A percentile compares a stretch with the other conserved stretches of the same genome.
Evolutionary conservation across 1,140 invertebrate genomes (phyloP).

Genomic region (Nasonia vitripennis): DNA sequence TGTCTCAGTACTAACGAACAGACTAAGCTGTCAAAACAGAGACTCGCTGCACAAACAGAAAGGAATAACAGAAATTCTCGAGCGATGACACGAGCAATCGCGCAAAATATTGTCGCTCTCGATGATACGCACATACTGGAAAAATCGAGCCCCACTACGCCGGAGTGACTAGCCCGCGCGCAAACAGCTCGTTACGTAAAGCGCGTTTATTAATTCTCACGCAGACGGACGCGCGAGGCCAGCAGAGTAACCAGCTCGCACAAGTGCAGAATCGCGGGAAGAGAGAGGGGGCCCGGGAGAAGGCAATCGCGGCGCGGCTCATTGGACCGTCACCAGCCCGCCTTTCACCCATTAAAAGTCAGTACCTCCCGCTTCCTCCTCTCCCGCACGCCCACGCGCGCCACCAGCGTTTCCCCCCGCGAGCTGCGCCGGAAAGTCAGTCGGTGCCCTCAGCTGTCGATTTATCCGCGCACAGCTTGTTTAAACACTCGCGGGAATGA

Average conservation of each 20-base stretch:
- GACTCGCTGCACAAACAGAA: too few species aligned
- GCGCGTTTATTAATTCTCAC: background rate
- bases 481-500: background rate
- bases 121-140: background rate
- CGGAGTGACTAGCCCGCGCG: background rate
- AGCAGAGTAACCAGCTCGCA: background rate
- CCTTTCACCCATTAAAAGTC: conserved; percentile 72
- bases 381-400: background rate
- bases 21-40: too few species aligned
- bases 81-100: too few species aligned
- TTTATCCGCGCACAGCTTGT: background rate
- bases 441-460: background rate
- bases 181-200: background rate
- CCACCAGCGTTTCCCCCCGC: background rate
- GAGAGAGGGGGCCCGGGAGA: conserved; percentile 1
- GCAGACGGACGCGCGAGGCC: background rate
- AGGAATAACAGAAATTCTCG: too few species aligned
- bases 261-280: background rate
- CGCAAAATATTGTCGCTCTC: too few species aligned
- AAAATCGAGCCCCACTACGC: background rate
- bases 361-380: conserved; percentile 15
- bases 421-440: too few species aligned
- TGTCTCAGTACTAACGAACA: too few species aligned
- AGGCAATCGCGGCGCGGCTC: conserved; percentile 63
- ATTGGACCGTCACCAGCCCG: conserved; percentile 72